Conservation (phyloP, 2,797 vertebrate species). For the Tarsius wallacei region DNA sequence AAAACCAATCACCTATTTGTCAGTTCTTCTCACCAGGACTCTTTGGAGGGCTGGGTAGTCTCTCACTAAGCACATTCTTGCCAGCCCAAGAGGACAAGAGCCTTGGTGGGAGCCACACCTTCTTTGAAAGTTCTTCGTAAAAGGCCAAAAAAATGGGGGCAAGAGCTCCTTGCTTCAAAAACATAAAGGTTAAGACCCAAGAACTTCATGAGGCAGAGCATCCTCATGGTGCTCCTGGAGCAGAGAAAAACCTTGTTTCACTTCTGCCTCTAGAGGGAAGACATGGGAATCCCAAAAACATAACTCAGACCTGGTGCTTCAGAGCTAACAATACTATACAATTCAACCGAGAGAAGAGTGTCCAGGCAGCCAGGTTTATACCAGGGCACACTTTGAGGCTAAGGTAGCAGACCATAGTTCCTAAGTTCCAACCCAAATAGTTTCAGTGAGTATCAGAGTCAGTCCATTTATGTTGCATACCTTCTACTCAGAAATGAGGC, state of each 20-base stretch:
- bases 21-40: not conserved
- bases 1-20: not conserved
- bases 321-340: accelerated
- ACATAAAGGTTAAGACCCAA: no score
- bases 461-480: not conserved
- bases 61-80: not conserved
- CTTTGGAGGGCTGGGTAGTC: not conserved
- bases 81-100: not conserved
- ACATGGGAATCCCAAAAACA: not conserved
- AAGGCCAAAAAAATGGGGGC: not conserved
- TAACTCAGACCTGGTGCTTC: not conserved
- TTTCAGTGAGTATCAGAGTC: not conserved
- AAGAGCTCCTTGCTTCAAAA: not conserved
- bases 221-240: not conserved
- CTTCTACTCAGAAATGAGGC: not conserved
- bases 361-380: not conserved
- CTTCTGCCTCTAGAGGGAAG: not conserved
- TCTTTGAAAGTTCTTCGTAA: not conserved
- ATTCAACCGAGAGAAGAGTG: not conserved
- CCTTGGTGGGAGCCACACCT: not conserved
- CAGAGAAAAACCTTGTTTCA: not conserved
- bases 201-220: not conserved
- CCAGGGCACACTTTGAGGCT: not conserved
- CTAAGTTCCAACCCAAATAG: not conserved
- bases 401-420: not conserved